Conservation (phyloP, 2,888 invertebrate species). For the Blastobasis lacticolella region DNA sequence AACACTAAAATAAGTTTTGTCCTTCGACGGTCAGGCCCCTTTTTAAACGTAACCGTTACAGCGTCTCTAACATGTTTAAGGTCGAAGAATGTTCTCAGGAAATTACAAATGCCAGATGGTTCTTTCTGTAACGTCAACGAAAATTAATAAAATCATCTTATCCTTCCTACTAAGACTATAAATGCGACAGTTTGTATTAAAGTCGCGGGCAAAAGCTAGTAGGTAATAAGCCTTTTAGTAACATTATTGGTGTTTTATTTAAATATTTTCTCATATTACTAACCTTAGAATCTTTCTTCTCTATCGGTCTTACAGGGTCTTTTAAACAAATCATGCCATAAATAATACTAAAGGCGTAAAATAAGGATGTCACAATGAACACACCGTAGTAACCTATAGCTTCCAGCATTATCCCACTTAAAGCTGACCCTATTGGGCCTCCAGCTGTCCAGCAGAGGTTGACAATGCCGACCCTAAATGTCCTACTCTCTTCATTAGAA, state of each 20-base stretch:
- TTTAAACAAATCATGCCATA: constrained; percentile 59
- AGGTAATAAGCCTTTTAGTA: not conserved
- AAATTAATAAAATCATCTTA: not conserved
- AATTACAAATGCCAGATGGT: constrained; percentile 28
- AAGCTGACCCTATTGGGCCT: constrained; percentile 51
- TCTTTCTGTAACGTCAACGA: constrained; percentile 32
- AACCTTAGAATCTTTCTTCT: constrained; percentile 32
- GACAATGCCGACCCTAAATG: constrained; percentile 74
- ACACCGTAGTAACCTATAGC: constrained; percentile 69
- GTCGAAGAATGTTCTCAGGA: constrained; percentile 65
- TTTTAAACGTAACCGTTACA: constrained; percentile 65
- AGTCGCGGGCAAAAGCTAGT: not conserved
- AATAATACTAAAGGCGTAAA: constrained; percentile 53
- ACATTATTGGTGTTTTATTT: not conserved
- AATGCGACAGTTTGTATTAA: not conserved
- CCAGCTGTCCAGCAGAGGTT: constrained; percentile 59
- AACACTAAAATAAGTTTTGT: constrained; percentile 54
- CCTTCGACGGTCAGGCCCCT: constrained; percentile 48
- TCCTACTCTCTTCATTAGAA: constrained; percentile 70
- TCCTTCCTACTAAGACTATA: not conserved
- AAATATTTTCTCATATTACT: constrained; percentile 1
- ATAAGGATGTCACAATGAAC: constrained; percentile 49
- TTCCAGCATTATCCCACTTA: constrained; percentile 55
- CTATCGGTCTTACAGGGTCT: constrained; percentile 37
- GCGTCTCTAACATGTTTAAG: constrained; percentile 66